phyloP scores from a whole-genome alignment of 2,113 vertebrate genomes.

The Halcyon malimbica region DNA sequence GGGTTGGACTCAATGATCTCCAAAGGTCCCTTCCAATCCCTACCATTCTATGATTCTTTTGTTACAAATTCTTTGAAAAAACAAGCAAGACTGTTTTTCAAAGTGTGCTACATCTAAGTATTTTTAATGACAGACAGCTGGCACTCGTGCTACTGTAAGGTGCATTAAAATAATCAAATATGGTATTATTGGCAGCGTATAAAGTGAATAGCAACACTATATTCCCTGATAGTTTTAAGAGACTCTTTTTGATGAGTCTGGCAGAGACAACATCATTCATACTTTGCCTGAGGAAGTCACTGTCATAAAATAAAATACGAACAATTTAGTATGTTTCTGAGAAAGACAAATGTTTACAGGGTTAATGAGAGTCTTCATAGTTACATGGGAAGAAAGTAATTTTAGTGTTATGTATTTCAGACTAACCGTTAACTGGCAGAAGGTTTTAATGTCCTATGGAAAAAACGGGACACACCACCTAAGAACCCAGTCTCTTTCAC shows the following conservation, averaged over 20 bases:
- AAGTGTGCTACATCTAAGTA: not conserved
- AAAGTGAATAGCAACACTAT: not conserved
- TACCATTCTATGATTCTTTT: not conserved
- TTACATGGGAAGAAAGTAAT: not conserved
- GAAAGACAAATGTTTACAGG: not conserved
- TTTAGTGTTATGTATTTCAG: not conserved
- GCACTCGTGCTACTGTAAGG: not conserved
- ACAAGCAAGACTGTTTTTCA: not conserved
- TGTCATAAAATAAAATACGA: not conserved
- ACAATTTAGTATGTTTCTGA: not conserved
- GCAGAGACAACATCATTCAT: not conserved
- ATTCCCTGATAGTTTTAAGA: not conserved
- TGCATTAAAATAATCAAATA: not conserved
- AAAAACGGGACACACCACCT: not conserved
- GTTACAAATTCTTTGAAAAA: not conserved
- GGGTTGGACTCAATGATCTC: too few species aligned
- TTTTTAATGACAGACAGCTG: not conserved
- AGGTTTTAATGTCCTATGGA: not conserved
- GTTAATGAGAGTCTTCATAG: not conserved
- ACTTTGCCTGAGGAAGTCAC: not conserved
- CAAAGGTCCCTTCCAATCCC: too few species aligned
- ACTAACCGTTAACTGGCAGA: not conserved
- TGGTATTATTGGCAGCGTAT: not conserved
- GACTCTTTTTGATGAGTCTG: not conserved
- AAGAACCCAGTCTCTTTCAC: not conserved